Percentiles rank a stretch among this genome's conserved stretches.
phyloP scores from a whole-genome alignment of 1,140 invertebrate genomes.

The Eulimnadia texana region DNA sequence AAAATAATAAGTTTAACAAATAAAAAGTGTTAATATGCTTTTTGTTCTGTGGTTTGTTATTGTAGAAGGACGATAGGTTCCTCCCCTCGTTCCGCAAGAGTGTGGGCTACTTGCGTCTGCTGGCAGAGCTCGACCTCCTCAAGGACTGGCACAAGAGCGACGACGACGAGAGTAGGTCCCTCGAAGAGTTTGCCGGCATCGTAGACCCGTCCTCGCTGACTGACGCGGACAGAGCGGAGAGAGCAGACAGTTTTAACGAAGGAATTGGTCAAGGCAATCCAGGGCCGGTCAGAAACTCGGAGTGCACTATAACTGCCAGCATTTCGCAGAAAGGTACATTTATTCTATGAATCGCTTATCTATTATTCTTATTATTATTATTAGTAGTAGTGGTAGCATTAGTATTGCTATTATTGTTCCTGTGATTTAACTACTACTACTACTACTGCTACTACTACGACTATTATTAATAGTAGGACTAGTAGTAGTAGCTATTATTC shows the following conservation, averaged over 20 bases:
- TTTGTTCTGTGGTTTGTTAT: constrained; percentile 20
- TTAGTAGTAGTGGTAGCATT: too few species aligned
- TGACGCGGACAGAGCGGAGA: not conserved
- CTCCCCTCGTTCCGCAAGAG: constrained; percentile 53
- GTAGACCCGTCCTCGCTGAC: not conserved
- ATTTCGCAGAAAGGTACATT: constrained; percentile 21
- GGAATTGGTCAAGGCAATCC: not conserved
- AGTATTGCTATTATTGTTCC: too few species aligned
- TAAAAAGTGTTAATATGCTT: constrained; percentile 20
- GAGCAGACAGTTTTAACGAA: not conserved
- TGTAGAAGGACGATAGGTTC: constrained; percentile 45
- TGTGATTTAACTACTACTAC: too few species aligned
- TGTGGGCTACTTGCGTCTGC: constrained; percentile 50
- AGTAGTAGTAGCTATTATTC: too few species aligned
- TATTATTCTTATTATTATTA: too few species aligned
- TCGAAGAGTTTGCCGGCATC: constrained; percentile 28
- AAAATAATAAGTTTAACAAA: constrained; percentile 11
- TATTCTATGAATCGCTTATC: not conserved
- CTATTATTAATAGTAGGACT: too few species aligned
- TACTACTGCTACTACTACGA: too few species aligned
- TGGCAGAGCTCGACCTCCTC: constrained; percentile 58
- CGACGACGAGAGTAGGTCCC: constrained; percentile 39
- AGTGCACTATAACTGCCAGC: constrained; percentile 19
- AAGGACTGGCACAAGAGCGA: constrained; percentile 37
- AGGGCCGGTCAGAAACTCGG: constrained; percentile 4